These are phyloP conservation scores for Phaedon cochleariae DNA, from an alignment of 2,888 invertebrate species.

Conservation along the genomic window DNA sequence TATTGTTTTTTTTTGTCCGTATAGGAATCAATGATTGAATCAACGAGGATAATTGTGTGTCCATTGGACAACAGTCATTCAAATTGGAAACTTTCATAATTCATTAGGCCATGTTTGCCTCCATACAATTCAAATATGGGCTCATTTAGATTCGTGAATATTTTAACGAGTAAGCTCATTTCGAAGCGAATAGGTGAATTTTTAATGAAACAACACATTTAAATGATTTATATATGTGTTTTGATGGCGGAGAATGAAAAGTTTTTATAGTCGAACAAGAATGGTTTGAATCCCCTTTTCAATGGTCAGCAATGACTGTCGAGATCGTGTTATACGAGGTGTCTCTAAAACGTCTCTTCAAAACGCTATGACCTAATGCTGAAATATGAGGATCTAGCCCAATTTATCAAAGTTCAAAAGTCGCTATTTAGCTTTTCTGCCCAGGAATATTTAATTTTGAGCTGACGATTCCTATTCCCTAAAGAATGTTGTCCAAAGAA, in stretches of 20 bases:
- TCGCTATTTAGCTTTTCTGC: too few species aligned
- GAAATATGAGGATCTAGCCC: too few species aligned
- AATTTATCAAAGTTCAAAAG: too few species aligned
- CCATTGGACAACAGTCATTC: not conserved
- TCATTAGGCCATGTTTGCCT: not conserved
- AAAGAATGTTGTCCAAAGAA: too few species aligned
- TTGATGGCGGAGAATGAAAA: not conserved
- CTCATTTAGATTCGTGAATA: slow-evolving; percentile 1
- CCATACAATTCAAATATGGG: not conserved
- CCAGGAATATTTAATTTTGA: too few species aligned
- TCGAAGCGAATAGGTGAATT: not conserved
- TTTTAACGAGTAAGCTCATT: not conserved
- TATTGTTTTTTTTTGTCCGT: not conserved
- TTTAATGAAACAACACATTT: not conserved
- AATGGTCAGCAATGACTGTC: too few species aligned
- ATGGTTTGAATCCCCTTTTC: too few species aligned
- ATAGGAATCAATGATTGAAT: not conserved
- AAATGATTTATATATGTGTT: slow-evolving; percentile 1
- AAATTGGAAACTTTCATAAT: not conserved
- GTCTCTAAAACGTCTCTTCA: too few species aligned
- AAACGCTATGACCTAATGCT: too few species aligned
- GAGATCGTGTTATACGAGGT: too few species aligned
- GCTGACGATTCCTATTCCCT: too few species aligned
- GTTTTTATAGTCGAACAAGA: not conserved
- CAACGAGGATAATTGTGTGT: not conserved